These are phyloP conservation scores for Thysanoteuthis rhombus DNA, from an alignment of 2,888 invertebrate genomes.

Conservation along the genomic window DNA sequence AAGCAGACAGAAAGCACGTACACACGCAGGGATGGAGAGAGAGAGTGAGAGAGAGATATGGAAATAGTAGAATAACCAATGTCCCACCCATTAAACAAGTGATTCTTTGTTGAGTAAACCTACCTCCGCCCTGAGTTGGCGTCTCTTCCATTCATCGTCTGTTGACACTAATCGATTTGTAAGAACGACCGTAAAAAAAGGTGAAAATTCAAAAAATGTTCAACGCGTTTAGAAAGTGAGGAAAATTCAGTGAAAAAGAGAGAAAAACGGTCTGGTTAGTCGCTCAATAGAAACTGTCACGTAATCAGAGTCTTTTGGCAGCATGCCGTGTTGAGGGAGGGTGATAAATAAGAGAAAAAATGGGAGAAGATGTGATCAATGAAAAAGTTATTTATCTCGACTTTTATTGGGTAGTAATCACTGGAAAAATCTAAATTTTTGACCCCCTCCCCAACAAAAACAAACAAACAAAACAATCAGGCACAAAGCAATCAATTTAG, in stretches of 20 bases:
- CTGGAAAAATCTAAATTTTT: no score
- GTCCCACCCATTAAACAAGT: slow-evolving; percentile 12
- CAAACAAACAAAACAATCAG: no score
- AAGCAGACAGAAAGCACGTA: neutral
- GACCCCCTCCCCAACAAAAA: no score
- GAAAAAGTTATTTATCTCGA: no score
- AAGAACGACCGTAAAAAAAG: neutral
- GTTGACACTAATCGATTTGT: neutral
- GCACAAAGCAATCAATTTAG: neutral
- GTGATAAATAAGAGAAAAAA: no score
- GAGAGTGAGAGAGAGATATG: neutral
- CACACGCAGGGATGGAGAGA: no score
- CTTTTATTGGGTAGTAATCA: no score
- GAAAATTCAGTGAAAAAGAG: neutral
- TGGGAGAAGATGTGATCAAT: no score
- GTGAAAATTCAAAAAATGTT: no score
- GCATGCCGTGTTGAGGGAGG: no score
- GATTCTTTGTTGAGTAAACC: slow-evolving; percentile 12
- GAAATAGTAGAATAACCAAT: neutral
- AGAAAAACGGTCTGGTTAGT: neutral
- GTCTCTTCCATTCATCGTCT: neutral
- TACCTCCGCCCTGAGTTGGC: neutral
- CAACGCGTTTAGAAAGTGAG: neutral
- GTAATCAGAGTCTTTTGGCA: no score
- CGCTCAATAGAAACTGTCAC: no score